Evolutionary conservation across 2,888 invertebrate genomes (phyloP).

Genomic region (Crocallis elinguaria): DNA sequence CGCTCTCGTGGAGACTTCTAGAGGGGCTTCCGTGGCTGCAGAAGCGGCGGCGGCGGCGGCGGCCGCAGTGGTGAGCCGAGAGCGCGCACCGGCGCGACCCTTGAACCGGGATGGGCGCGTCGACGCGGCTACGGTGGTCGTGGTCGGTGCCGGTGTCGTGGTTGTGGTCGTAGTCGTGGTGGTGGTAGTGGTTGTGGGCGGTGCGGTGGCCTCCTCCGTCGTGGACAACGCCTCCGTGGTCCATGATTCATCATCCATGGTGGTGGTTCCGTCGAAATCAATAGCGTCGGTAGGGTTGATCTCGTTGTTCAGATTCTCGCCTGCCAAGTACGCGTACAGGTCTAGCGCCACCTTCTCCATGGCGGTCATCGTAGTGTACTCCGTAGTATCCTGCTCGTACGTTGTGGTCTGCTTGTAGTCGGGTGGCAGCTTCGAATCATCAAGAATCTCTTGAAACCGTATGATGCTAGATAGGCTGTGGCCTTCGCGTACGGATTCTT

Average conservation of each 20-base stretch:
- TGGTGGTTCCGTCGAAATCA: constrained; percentile 68
- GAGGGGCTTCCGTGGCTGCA: constrained; percentile 72
- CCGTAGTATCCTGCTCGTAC: constrained; percentile 80
- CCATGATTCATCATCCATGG: constrained; percentile 63
- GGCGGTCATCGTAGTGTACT: constrained; percentile 87
- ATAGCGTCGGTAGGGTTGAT: constrained; percentile 68
- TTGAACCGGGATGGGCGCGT: constrained; percentile 78
- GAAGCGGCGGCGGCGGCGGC: constrained; percentile 74
- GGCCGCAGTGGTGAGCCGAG: constrained; percentile 72
- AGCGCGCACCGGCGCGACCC: constrained; percentile 70
- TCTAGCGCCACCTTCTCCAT: constrained; percentile 94
- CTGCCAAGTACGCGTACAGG: constrained; percentile 91
- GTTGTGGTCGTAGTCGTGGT: constrained; percentile 85
- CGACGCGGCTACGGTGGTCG: constrained; percentile 69
- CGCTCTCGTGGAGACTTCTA: constrained; percentile 74
- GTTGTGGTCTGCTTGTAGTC: constrained; percentile 74
- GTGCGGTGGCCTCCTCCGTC: constrained; percentile 80
- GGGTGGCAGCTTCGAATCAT: constrained; percentile 73
- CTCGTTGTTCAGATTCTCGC: constrained; percentile 86
- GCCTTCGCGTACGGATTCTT: constrained; percentile 67
- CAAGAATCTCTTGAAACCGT: constrained; percentile 70
- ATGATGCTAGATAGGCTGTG: constrained; percentile 72
- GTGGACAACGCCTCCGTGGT: constrained; percentile 78
- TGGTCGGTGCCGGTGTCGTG: constrained; percentile 80
- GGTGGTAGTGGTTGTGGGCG: constrained; percentile 83